Evolutionary conservation across 2,113 vertebrate species (phyloP).

Genomic region (Mormyrus iriodes): DNA sequence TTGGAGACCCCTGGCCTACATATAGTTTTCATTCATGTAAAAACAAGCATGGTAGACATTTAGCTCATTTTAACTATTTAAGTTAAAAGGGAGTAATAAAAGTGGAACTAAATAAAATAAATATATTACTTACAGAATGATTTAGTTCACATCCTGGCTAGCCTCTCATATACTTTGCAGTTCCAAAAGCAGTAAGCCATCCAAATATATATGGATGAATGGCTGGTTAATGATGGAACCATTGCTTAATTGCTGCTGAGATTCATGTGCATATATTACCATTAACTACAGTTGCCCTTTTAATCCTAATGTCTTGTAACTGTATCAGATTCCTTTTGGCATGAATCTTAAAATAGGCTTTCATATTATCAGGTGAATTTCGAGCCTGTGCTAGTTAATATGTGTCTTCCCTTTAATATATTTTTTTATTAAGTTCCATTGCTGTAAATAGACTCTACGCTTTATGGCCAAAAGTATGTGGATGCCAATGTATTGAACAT

Average conservation of each 20-base stretch:
- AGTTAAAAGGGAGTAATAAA: background rate
- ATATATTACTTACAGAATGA: background rate
- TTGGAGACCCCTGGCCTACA: too few relatives aligned
- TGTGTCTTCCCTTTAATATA: background rate
- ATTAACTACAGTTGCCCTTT: background rate
- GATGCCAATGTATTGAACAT: background rate
- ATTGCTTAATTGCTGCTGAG: background rate
- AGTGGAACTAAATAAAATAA: background rate
- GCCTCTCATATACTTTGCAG: background rate
- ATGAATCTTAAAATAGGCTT: background rate
- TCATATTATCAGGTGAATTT: background rate
- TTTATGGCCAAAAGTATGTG: background rate
- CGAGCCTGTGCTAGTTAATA: background rate
- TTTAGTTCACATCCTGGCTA: background rate
- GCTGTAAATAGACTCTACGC: background rate
- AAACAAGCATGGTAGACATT: background rate
- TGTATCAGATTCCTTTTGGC: background rate
- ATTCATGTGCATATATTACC: background rate
- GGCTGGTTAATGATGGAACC: background rate
- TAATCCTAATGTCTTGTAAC: background rate
- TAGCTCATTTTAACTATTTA: background rate
- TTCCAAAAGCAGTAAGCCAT: background rate
- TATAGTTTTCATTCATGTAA: background rate
- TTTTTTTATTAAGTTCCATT: background rate
- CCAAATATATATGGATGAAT: background rate